Conservation (phyloP, 2,797 vertebrate species). For the Streptopelia turtur region DNA sequence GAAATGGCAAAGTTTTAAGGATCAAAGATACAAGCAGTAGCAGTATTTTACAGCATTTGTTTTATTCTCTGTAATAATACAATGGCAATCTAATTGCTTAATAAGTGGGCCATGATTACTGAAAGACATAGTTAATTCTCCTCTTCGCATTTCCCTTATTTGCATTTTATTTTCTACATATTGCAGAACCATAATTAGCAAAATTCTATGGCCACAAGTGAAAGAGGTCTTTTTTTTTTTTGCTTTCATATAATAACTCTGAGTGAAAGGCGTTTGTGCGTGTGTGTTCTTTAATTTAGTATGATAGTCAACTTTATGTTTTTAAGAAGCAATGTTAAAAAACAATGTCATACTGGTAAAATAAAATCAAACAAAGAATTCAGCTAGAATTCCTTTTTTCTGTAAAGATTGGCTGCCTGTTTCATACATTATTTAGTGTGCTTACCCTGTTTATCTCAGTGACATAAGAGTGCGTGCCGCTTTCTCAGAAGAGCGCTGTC, state of each 20-base stretch:
- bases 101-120: slow-evolving; percentile 51
- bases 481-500: slow-evolving; percentile 81
- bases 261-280: neutral
- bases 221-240: neutral
- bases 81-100: slow-evolving; percentile 60
- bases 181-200: slow-evolving; percentile 16
- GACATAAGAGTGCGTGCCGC: slow-evolving; percentile 80
- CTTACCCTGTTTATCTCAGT: slow-evolving; percentile 87
- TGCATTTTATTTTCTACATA: slow-evolving; percentile 4
- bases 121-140: slow-evolving; percentile 36
- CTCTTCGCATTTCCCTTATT: neutral
- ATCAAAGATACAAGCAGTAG: slow-evolving; percentile 73
- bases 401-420: slow-evolving; percentile 55
- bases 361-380: slow-evolving; percentile 4
- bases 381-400: neutral
- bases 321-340: neutral
- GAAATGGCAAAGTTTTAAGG: slow-evolving; percentile 73
- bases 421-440: slow-evolving; percentile 79
- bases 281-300: neutral
- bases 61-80: slow-evolving; percentile 51
- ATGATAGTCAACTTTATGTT: neutral
- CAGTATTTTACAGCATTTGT: slow-evolving; percentile 34
- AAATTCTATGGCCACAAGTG: neutral
- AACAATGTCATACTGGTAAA: neutral
- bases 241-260: neutral